Evolutionary conservation across 2,113 vertebrate species (phyloP).

Genomic region (Odontophorus gujanensis): DNA sequence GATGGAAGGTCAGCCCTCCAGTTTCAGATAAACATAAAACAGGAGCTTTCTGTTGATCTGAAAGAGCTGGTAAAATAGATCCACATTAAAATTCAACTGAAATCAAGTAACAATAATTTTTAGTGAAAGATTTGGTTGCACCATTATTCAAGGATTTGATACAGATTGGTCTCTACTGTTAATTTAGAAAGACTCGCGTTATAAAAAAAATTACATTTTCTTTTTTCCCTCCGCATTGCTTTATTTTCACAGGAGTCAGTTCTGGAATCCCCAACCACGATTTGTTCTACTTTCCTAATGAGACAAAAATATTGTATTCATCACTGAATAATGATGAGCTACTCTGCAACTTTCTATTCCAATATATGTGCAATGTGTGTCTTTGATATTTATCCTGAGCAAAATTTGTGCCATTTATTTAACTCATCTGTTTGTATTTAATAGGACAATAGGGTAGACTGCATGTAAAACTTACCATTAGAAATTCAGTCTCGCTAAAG

Average conservation of each 20-base stretch:
- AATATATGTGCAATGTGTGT: neutral
- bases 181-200: neutral
- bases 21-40: neutral
- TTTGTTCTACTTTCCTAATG: neutral
- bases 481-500: neutral
- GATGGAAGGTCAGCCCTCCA: neutral
- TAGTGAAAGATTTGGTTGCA: neutral
- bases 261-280: accelerated
- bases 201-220: neutral
- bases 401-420: neutral
- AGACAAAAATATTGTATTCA: neutral
- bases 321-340: neutral
- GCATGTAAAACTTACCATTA: too few species aligned
- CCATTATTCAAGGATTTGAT: neutral
- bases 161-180: neutral
- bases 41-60: neutral
- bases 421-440: neutral
- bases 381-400: neutral
- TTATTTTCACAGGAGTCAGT: neutral
- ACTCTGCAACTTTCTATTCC: neutral
- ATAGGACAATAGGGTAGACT: too few species aligned
- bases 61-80: neutral
- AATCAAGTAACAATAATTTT: neutral
- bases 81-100: neutral
- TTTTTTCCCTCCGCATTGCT: neutral